A percentile compares a stretch with the other conserved stretches of the same genome.
Evolutionary conservation across 2,113 vertebrate species (phyloP).

Genomic region (Istiophorus platypterus): DNA sequence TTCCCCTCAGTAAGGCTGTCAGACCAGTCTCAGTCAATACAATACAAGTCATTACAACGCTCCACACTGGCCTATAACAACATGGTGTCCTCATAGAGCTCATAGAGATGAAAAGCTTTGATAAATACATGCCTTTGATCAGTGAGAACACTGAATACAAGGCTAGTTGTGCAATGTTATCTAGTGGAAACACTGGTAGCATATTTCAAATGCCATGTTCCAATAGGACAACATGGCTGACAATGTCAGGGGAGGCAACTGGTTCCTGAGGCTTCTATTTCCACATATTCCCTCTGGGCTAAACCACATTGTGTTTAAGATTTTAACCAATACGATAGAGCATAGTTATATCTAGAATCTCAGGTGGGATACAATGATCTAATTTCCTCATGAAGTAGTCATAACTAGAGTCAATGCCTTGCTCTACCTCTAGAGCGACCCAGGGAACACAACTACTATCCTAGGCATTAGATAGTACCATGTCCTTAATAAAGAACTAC

Average conservation of each 20-base stretch:
- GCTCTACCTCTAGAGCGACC: constrained; percentile 3
- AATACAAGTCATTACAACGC: constrained; percentile 56
- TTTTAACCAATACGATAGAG: constrained; percentile 38
- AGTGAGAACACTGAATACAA: constrained; percentile 39
- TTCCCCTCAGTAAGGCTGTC: constrained; percentile 69
- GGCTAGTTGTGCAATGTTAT: constrained; percentile 48
- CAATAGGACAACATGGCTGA: constrained; percentile 29
- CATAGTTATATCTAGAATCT: neutral
- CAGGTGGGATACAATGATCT: constrained; percentile 1
- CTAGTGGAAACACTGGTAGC: constrained; percentile 38
- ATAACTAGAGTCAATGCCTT: constrained; percentile 27
- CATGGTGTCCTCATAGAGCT: constrained; percentile 47
- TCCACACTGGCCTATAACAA: constrained; percentile 53
- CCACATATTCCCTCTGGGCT: constrained; percentile 3
- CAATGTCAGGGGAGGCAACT: constrained; percentile 17
- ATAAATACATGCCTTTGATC: constrained; percentile 72
- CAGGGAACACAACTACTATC: constrained; percentile 18
- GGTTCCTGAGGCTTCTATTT: neutral
- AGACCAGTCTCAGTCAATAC: constrained; percentile 65
- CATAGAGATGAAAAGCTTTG: constrained; percentile 66
- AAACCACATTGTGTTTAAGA: constrained; percentile 15
- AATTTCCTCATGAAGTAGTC: constrained; percentile 24
- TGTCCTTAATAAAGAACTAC: constrained; percentile 18
- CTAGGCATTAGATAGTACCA: neutral
- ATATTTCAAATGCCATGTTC: constrained; percentile 52